These are phyloP conservation scores for Drosophila atroscutellata DNA, from an alignment of 2,888 invertebrate species.

Conservation along the genomic window DNA sequence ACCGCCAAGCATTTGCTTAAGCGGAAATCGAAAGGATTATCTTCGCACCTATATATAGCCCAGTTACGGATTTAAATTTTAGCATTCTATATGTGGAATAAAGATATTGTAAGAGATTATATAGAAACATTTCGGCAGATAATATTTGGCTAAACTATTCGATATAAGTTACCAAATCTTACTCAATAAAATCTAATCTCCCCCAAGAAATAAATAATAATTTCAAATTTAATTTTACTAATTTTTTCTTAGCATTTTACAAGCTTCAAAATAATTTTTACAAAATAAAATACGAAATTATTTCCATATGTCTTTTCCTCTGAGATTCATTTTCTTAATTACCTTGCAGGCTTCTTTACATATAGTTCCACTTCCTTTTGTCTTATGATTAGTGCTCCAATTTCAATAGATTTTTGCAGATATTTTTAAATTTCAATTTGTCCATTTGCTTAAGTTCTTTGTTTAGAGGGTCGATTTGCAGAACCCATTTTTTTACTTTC, in stretches of 20 bases:
- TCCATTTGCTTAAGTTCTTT: conserved; percentile 4
- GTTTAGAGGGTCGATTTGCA: not conserved
- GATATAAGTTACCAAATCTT: not conserved
- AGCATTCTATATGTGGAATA: not conserved
- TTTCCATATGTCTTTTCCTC: too few relatives aligned
- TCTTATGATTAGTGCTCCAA: not conserved
- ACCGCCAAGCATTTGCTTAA: not conserved
- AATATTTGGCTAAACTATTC: not conserved
- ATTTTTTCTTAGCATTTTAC: not conserved
- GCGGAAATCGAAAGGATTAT: conserved; percentile 9
- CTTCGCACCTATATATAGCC: not conserved
- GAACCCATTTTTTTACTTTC: conserved; percentile 10
- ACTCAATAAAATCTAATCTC: not conserved
- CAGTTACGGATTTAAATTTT: not conserved
- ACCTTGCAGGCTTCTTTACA: not conserved
- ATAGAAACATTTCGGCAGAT: not conserved
- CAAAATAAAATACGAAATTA: too few relatives aligned
- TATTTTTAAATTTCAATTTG: not conserved
- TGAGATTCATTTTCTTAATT: not conserved
- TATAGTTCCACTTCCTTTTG: not conserved
- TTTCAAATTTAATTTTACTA: not conserved
- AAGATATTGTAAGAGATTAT: not conserved
- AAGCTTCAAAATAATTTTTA: not conserved
- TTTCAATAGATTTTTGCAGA: not conserved
- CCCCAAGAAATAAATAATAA: not conserved